These are phyloP conservation scores for Diplogasteroides magnus DNA, from an alignment of 1,140 invertebrate species.

Conservation along the genomic window DNA sequence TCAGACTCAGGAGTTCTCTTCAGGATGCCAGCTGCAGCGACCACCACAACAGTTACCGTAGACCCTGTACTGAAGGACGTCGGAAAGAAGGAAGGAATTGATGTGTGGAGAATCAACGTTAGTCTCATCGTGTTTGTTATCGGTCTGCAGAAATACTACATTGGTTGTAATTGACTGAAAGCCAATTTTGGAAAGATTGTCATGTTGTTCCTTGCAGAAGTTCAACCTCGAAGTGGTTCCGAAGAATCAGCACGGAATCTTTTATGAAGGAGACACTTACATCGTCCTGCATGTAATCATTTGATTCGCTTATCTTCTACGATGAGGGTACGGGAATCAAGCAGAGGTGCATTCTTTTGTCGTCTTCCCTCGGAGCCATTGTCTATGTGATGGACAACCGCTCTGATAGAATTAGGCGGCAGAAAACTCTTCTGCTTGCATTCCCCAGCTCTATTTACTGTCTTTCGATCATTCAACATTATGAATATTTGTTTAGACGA, in stretches of 20 bases:
- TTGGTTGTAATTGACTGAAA: not conserved
- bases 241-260: constrained; percentile 74
- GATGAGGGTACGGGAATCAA: constrained; percentile 37
- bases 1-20: not conserved
- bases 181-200: not conserved
- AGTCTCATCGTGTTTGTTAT: constrained; percentile 7
- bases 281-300: constrained; percentile 79
- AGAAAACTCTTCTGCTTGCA: too few relatives aligned
- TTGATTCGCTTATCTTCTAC: too few relatives aligned
- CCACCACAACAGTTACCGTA: not conserved
- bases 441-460: not conserved
- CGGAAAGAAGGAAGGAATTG: constrained; percentile 45
- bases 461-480: constrained; percentile 37
- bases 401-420: too few relatives aligned
- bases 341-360: too few relatives aligned
- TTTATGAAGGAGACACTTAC: constrained; percentile 81
- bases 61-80: constrained; percentile 41
- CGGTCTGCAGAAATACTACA: constrained; percentile 11
- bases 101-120: constrained; percentile 52
- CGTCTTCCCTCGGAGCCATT: too few relatives aligned
- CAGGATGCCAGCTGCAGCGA: not conserved
- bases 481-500: constrained; percentile 42
- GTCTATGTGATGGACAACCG: too few relatives aligned
- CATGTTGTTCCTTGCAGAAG: constrained; percentile 62
- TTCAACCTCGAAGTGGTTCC: constrained; percentile 73